phyloP scores from a whole-genome alignment of 1,140 invertebrate genomes.

The Heterodera schachtii region DNA sequence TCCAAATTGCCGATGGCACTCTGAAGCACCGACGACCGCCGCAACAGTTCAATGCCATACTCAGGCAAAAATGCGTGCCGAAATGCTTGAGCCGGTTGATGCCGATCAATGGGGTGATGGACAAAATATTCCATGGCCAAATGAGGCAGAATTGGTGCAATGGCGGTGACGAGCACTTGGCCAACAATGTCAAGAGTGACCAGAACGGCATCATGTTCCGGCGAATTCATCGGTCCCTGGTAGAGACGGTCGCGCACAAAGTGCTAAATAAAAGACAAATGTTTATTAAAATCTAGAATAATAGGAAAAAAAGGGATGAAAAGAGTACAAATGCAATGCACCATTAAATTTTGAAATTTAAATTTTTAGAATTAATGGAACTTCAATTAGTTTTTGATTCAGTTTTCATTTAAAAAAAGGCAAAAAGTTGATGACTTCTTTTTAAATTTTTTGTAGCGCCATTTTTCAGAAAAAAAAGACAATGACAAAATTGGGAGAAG shows the following conservation, averaged over 20 bases:
- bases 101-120: slow-evolving; percentile 43
- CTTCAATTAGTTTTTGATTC: too few relatives aligned
- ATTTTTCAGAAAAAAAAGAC: too few relatives aligned
- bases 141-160: slow-evolving; percentile 63
- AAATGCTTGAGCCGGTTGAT: not conserved
- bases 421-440: too few relatives aligned
- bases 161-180: slow-evolving; percentile 33
- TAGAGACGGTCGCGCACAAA: slow-evolving; percentile 62
- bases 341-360: too few relatives aligned
- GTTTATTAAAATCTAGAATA: slow-evolving; percentile 2
- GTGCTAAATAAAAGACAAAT: slow-evolving; percentile 48
- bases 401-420: too few relatives aligned
- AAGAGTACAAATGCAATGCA: too few relatives aligned
- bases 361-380: too few relatives aligned
- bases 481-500: too few relatives aligned
- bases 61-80: not conserved
- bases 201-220: slow-evolving; percentile 50
- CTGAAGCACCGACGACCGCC: not conserved
- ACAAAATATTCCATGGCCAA: slow-evolving; percentile 52
- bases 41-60: not conserved
- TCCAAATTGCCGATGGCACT: not conserved
- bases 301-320: not conserved
- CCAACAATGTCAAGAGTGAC: slow-evolving; percentile 54
- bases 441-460: too few relatives aligned
- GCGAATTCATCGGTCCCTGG: slow-evolving; percentile 50